Conservation (phyloP, 2,797 vertebrate species). For the Acanthurus lineatus region DNA sequence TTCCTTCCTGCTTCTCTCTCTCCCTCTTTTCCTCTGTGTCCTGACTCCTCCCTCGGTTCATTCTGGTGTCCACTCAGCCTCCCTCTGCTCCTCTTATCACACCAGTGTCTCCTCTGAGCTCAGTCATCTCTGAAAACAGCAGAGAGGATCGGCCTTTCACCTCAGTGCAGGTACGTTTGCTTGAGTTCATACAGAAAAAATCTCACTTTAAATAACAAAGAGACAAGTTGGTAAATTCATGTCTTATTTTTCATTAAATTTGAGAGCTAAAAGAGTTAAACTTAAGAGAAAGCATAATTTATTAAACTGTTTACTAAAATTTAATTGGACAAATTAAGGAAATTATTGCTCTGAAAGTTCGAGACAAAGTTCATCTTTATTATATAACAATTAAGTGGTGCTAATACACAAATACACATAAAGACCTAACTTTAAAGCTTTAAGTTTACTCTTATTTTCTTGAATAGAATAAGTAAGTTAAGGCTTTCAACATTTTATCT, state of each 20-base stretch:
- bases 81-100: slow-evolving; percentile 46
- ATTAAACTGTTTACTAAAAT: no score
- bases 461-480: not conserved
- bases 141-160: slow-evolving; percentile 18
- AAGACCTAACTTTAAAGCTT: not conserved
- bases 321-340: no score
- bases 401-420: not conserved
- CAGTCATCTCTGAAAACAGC: slow-evolving; percentile 26
- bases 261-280: not conserved
- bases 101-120: slow-evolving; percentile 52
- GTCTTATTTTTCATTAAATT: not conserved
- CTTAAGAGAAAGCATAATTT: no score
- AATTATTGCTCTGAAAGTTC: no score
- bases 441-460: not conserved
- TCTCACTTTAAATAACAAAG: not conserved
- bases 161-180: slow-evolving; percentile 57
- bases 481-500: not conserved
- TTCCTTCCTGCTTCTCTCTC: slow-evolving; percentile 41
- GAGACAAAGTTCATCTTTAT: not conserved
- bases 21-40: slow-evolving; percentile 11
- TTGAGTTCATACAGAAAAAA: not conserved
- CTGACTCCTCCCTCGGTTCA: slow-evolving; percentile 69
- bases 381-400: not conserved
- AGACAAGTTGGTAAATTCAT: not conserved
- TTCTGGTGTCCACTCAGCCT: slow-evolving; percentile 47